Percentiles rank a stretch among this genome's conserved stretches.
phyloP scores from a whole-genome alignment of 1,140 invertebrate species.

The Aphaenogaster rudis region DNA sequence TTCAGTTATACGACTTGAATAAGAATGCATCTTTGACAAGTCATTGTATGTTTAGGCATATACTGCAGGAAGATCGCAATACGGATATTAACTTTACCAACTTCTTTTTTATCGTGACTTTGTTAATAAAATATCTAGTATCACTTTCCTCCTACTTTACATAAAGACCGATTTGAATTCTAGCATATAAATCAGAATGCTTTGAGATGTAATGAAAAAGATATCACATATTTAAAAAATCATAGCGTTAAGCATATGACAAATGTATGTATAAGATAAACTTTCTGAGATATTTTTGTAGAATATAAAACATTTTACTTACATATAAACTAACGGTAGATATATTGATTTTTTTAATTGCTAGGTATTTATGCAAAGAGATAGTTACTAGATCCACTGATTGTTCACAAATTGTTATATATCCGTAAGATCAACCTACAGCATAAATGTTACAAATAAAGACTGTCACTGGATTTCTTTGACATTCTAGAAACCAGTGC shows the following conservation, averaged over 20 bases:
- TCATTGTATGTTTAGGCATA: constrained; percentile 75
- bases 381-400: background rate
- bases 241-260: constrained; percentile 6
- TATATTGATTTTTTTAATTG: constrained; percentile 24
- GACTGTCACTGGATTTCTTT: constrained; percentile 59
- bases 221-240: background rate
- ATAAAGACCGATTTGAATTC: constrained; percentile 26
- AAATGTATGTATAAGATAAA: constrained; percentile 40
- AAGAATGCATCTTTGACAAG: constrained; percentile 73
- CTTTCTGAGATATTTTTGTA: background rate
- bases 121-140: constrained; percentile 21
- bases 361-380: background rate
- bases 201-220: background rate
- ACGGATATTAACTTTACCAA: constrained; percentile 41
- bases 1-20: constrained; percentile 78
- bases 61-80: constrained; percentile 72
- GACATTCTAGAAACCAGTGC: constrained; percentile 64
- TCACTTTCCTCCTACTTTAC: background rate
- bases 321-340: background rate
- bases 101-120: constrained; percentile 20
- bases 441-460: constrained; percentile 74
- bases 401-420: constrained; percentile 12
- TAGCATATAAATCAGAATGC: background rate
- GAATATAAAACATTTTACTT: constrained; percentile 23
- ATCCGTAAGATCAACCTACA: constrained; percentile 74